Percentiles rank a stretch among this genome's conserved stretches.
Evolutionary conservation across 2,888 invertebrate genomes (phyloP).

Genomic region (Athetis lepigone): DNA sequence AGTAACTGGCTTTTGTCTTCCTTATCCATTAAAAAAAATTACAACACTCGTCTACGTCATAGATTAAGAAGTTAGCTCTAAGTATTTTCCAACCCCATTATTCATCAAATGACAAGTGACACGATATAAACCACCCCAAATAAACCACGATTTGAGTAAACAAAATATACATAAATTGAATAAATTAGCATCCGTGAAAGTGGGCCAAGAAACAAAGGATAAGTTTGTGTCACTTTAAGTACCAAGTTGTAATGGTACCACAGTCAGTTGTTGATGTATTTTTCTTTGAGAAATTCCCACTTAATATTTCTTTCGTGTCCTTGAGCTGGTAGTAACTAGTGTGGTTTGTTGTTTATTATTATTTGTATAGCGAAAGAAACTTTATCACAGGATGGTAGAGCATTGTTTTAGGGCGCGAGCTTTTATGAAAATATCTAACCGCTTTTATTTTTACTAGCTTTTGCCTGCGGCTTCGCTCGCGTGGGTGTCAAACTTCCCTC

Average conservation of each 20-base stretch:
- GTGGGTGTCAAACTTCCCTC: no score
- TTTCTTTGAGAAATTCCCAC: constrained; percentile 50
- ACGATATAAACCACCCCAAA: constrained; percentile 1
- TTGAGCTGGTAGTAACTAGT: constrained; percentile 31
- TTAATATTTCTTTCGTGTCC: constrained; percentile 52
- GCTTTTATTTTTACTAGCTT: constrained; percentile 15
- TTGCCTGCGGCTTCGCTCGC: no score
- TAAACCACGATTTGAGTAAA: constrained; percentile 29
- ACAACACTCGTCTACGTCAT: not conserved
- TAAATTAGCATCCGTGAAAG: constrained; percentile 53
- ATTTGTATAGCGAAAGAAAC: constrained; percentile 34
- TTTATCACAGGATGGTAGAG: not conserved
- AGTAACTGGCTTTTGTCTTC: no score
- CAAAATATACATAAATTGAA: constrained; percentile 54
- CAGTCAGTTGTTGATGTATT: constrained; percentile 49
- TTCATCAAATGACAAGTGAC: constrained; percentile 8
- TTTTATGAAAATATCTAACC: not conserved
- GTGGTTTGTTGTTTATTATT: constrained; percentile 47
- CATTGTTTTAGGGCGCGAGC: not conserved
- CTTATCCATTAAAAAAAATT: not conserved
- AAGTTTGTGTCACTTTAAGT: constrained; percentile 60
- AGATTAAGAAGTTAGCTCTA: not conserved
- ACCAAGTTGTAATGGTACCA: constrained; percentile 56
- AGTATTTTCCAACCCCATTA: not conserved
- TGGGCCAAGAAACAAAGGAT: constrained; percentile 48